Evolutionary conservation across 2,797 vertebrate genomes (phyloP).

Genomic region (Apodemus agrarius): DNA sequence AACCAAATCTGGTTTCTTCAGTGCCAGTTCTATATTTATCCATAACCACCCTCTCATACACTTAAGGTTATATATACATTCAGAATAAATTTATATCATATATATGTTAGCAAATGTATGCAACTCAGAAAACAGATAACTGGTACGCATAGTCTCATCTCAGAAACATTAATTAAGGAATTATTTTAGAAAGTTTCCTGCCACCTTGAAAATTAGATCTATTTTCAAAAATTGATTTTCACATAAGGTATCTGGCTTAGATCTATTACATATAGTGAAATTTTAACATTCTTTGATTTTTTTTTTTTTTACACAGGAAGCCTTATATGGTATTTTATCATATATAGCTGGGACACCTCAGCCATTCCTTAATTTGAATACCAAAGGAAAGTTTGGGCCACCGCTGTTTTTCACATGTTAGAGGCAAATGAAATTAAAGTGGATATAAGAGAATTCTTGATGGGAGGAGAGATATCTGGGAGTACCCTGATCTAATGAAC

Average conservation of each 20-base stretch:
- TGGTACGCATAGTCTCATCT: background rate
- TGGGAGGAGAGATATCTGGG: background rate
- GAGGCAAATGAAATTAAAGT: background rate
- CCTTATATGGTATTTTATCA: conserved; percentile 18
- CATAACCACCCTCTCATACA: background rate
- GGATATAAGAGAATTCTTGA: background rate
- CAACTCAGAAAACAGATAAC: background rate
- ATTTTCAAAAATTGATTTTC: conserved; percentile 52
- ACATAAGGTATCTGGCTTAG: background rate
- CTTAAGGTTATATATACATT: background rate
- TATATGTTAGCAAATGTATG: background rate
- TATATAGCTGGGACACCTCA: background rate
- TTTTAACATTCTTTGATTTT: background rate
- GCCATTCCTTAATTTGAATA: background rate
- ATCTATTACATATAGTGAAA: background rate
- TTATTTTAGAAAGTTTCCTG: conserved; percentile 36
- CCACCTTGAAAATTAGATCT: conserved; percentile 41
- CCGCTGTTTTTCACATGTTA: background rate
- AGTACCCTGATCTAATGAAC: background rate
- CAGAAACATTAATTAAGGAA: background rate
- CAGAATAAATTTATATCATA: background rate
- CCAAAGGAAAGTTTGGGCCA: background rate
- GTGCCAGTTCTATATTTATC: background rate
- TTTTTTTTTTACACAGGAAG: background rate
- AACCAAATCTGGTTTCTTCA: background rate